phyloP scores from a whole-genome alignment of 1,140 invertebrate species.

The Telenomus remus region DNA sequence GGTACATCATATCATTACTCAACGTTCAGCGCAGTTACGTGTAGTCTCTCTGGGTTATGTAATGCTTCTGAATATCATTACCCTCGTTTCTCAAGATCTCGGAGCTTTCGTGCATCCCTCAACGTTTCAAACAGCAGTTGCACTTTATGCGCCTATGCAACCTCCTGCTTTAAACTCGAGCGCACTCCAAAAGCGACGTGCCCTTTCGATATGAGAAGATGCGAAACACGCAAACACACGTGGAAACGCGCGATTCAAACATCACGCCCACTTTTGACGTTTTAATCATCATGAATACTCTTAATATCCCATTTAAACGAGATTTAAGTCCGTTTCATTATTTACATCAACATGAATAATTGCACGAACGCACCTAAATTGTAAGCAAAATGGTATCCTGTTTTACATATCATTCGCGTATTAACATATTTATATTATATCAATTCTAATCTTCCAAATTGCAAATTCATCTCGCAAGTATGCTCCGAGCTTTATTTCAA shows the following conservation, averaged over 20 bases:
- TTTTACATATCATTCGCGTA: not conserved
- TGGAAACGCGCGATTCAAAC: conserved; percentile 29
- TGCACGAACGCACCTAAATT: no score
- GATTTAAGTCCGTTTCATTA: not conserved
- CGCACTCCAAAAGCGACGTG: conserved; percentile 59
- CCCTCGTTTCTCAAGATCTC: conserved; percentile 60
- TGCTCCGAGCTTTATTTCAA: no score
- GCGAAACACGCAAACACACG: conserved; percentile 21
- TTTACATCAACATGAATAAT: no score
- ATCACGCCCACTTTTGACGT: not conserved
- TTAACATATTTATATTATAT: no score
- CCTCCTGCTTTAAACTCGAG: conserved; percentile 52
- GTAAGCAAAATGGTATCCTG: no score
- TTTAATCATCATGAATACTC: conserved; percentile 23
- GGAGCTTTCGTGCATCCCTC: conserved; percentile 38
- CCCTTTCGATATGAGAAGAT: conserved; percentile 52
- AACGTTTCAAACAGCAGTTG: conserved; percentile 58
- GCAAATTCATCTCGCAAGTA: no score
- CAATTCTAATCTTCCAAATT: no score
- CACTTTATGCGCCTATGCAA: conserved; percentile 60
- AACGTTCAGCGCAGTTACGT: conserved; percentile 49
- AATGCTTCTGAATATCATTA: conserved; percentile 58
- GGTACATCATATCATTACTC: conserved; percentile 50
- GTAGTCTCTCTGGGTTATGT: conserved; percentile 40
- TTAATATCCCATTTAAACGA: not conserved